Percentiles rank a stretch among this genome's conserved stretches.
Conservation (phyloP, 2,797 vertebrate genomes). For the Eutrigla gurnardus region DNA sequence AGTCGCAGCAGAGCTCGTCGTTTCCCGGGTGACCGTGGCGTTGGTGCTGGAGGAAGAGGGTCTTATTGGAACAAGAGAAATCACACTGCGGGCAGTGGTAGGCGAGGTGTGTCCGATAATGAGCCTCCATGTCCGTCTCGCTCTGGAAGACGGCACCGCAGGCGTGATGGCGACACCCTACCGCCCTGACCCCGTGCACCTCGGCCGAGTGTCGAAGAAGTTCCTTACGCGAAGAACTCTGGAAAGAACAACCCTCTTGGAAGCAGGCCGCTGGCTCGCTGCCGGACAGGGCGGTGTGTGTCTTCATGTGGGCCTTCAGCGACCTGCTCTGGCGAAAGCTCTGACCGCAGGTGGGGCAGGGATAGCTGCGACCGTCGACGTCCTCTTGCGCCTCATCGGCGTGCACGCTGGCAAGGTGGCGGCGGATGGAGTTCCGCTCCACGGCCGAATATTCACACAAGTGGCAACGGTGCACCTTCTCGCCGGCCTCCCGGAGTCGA, state of each 20-base stretch:
- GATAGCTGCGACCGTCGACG: conserved; percentile 80
- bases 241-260: conserved; percentile 86
- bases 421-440: conserved; percentile 91
- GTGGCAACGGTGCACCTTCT: conserved; percentile 91
- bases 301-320: conserved; percentile 95
- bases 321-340: conserved; percentile 90
- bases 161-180: conserved; percentile 91
- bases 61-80: conserved; percentile 96
- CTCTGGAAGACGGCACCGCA: conserved; percentile 89
- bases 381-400: conserved; percentile 80
- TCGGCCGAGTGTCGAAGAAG: conserved; percentile 87
- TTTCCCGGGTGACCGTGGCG: conserved; percentile 91
- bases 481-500: conserved; percentile 90
- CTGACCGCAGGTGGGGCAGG: conserved; percentile 90
- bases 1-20: conserved; percentile 87
- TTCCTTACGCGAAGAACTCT: conserved; percentile 83
- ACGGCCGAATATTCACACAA: conserved; percentile 94
- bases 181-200: conserved; percentile 83
- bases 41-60: conserved; percentile 90
- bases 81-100: conserved; percentile 96
- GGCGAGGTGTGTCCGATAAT: conserved; percentile 91
- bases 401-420: conserved; percentile 92
- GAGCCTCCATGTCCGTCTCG: conserved; percentile 88
- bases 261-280: conserved; percentile 85
- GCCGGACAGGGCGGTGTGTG: conserved; percentile 81